Evolutionary conservation across 2,888 invertebrate genomes (phyloP).

Genomic region (Pollenia amentaria): DNA sequence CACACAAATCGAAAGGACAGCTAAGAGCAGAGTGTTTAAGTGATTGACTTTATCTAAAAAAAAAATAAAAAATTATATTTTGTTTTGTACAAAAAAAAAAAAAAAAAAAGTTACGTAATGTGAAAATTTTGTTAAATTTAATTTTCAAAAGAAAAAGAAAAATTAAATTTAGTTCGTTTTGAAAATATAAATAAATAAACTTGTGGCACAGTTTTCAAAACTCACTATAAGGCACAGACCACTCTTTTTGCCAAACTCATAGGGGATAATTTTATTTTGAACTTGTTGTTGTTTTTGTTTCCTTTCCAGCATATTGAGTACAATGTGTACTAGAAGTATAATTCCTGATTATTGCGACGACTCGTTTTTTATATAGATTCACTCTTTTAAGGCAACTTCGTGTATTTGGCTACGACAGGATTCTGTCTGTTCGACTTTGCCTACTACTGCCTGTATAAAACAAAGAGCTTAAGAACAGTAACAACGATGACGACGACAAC

Average conservation of each 20-base stretch:
- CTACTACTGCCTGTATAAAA: neutral
- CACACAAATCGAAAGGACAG: conserved; percentile 4
- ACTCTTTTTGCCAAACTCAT: conserved; percentile 33
- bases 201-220: conserved; percentile 36
- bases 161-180: neutral
- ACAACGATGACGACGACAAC: conserved; percentile 39
- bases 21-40: conserved; percentile 33
- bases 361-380: conserved; percentile 51
- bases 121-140: neutral
- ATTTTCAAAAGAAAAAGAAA: neutral
- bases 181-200: neutral
- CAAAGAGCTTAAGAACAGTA: conserved; percentile 22
- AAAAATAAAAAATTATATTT: neutral
- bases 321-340: conserved; percentile 10
- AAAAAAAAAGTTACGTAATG: neutral
- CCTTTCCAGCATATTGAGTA: conserved; percentile 2
- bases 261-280: neutral
- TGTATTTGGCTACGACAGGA: conserved; percentile 68
- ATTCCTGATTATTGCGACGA: conserved; percentile 66
- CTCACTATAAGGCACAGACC: conserved; percentile 48
- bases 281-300: neutral
- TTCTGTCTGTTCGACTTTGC: conserved; percentile 38
- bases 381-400: conserved; percentile 47
- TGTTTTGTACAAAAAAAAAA: neutral
- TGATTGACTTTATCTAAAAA: neutral